phyloP scores from a whole-genome alignment of 2,113 vertebrate species.

The Nerophis lumbriciformis region DNA sequence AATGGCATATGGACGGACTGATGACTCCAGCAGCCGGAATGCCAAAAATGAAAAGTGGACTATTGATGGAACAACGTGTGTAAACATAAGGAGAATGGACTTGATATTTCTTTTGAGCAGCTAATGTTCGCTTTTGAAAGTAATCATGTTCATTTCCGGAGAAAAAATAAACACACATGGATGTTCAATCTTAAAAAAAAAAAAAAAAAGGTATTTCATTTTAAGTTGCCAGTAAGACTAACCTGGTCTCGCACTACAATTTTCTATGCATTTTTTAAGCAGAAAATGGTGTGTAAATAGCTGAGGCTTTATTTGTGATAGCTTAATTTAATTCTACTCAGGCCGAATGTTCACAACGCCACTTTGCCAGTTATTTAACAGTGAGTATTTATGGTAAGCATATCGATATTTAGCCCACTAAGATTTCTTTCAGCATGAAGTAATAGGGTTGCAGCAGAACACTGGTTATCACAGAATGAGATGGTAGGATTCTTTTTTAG shows the following conservation, averaged over 20 bases:
- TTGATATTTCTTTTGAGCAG: constrained; percentile 40
- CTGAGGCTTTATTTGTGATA: constrained; percentile 57
- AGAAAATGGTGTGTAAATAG: constrained; percentile 61
- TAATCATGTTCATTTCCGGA: neutral
- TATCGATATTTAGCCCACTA: constrained; percentile 53
- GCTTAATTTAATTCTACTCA: constrained; percentile 70
- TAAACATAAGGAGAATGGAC: too few species aligned
- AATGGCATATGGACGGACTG: constrained; percentile 3
- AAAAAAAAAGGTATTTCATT: too few species aligned
- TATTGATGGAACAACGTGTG: constrained; percentile 5
- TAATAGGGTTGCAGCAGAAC: neutral
- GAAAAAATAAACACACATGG: neutral
- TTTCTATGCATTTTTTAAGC: constrained; percentile 24
- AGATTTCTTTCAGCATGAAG: neutral
- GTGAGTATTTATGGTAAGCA: constrained; percentile 67
- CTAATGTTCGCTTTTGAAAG: constrained; percentile 36
- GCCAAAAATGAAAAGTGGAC: constrained; percentile 18
- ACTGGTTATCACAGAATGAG: too few species aligned
- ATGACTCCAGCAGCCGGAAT: constrained; percentile 16
- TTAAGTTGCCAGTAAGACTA: constrained; percentile 8
- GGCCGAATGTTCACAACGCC: constrained; percentile 53
- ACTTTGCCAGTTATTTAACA: constrained; percentile 68
- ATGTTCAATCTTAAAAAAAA: constrained; percentile 1
- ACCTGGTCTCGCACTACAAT: constrained; percentile 4
- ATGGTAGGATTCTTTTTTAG: neutral